These are phyloP conservation scores for Oopsacas minuta DNA, from an alignment of 37 sponge, comb jelly and placozoan genomes.

Conservation along the genomic window DNA sequence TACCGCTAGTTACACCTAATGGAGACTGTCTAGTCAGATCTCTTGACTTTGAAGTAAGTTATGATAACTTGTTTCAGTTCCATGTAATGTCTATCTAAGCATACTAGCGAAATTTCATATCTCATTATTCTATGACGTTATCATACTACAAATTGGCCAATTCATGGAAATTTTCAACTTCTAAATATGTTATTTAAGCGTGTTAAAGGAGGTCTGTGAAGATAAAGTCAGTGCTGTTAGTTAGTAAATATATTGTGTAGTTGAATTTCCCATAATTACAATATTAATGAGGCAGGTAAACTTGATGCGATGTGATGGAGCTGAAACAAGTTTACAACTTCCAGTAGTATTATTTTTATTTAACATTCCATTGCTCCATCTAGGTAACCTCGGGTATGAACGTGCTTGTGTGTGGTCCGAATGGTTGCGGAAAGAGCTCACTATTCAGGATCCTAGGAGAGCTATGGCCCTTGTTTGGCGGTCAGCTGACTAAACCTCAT, in stretches of 20 bases:
- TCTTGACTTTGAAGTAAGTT: slow-evolving; percentile 64
- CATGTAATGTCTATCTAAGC: too few species aligned
- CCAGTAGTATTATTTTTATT: neutral
- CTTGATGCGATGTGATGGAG: neutral
- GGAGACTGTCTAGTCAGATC: slow-evolving; percentile 67
- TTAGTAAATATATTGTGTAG: too few species aligned
- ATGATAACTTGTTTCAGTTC: too few species aligned
- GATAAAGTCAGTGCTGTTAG: too few species aligned
- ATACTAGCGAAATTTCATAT: too few species aligned
- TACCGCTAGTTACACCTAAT: slow-evolving; percentile 87
- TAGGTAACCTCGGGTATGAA: slow-evolving; percentile 85
- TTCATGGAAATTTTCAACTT: too few species aligned
- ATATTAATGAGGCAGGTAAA: neutral
- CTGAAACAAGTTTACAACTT: neutral
- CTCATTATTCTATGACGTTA: too few species aligned
- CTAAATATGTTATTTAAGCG: too few species aligned
- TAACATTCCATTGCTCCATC: neutral
- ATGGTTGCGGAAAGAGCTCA: slow-evolving; percentile 95
- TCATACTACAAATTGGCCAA: too few species aligned
- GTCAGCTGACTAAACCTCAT: slow-evolving; percentile 59
- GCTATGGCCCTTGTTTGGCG: slow-evolving; percentile 94
- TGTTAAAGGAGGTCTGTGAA: too few species aligned
- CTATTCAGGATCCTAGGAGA: slow-evolving; percentile 82
- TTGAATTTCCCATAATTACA: too few species aligned
- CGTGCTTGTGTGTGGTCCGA: slow-evolving; percentile 83